Evolutionary conservation across 2,113 vertebrate genomes (phyloP).

Genomic region (Psettodes erumei): DNA sequence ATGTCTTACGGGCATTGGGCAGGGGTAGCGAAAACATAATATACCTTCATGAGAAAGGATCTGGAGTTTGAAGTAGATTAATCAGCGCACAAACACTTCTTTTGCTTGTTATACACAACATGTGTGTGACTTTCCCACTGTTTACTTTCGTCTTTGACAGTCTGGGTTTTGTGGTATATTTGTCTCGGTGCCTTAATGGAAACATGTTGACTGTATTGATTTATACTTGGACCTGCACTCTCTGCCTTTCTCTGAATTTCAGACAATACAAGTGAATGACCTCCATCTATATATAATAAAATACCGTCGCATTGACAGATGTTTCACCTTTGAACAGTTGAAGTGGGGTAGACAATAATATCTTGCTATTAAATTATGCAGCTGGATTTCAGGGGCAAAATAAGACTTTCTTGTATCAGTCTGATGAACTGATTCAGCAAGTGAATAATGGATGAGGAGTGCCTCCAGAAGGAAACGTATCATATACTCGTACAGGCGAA

Average conservation of each 20-base stretch:
- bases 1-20: neutral
- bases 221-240: no score
- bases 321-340: constrained; percentile 40
- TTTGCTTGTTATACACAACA: neutral
- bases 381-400: constrained; percentile 10
- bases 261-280: no score
- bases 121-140: neutral
- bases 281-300: neutral
- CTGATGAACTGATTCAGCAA: neutral
- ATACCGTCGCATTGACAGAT: neutral
- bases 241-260: no score
- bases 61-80: neutral
- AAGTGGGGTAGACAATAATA: constrained; percentile 5
- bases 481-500: neutral
- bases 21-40: neutral
- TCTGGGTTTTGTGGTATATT: no score
- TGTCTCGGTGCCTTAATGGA: no score
- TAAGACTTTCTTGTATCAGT: constrained; percentile 21
- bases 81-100: neutral
- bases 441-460: constrained; percentile 45
- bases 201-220: neutral
- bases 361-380: constrained; percentile 43
- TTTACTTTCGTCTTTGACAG: neutral
- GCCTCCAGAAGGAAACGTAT: constrained; percentile 2
- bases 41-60: neutral